These are phyloP conservation scores for Perccottus glenii DNA, from an alignment of 2,113 vertebrate species.

Conservation along the genomic window DNA sequence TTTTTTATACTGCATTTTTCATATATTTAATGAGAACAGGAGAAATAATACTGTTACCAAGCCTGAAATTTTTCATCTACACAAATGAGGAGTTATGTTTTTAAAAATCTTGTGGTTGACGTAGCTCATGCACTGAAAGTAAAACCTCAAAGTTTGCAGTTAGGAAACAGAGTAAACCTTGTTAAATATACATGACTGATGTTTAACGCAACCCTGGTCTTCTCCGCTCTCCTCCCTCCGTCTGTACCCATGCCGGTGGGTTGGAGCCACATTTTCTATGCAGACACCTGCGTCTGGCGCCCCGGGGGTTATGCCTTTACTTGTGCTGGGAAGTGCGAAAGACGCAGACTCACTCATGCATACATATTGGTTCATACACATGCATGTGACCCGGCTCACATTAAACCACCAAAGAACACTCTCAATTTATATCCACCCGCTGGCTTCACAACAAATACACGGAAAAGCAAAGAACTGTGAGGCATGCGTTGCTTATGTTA, in stretches of 20 bases:
- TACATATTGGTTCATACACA: conserved; percentile 66
- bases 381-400: conserved; percentile 31
- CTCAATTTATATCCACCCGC: conserved; percentile 48
- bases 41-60: too few species aligned
- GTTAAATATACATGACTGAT: conserved; percentile 29
- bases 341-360: conserved; percentile 69
- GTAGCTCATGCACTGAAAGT: too few species aligned
- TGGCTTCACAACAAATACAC: background rate
- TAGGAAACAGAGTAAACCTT: conserved; percentile 18
- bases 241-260: conserved; percentile 25
- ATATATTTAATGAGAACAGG: too few species aligned
- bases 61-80: too few species aligned
- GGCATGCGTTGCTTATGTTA: too few species aligned
- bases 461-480: too few species aligned
- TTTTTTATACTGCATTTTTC: too few species aligned
- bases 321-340: conserved; percentile 60
- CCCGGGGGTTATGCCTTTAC: conserved; percentile 54
- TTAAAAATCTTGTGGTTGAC: too few species aligned
- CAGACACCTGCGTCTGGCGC: conserved; percentile 67
- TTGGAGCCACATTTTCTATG: conserved; percentile 58
- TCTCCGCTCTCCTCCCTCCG: background rate
- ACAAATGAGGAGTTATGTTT: too few species aligned
- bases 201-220: conserved; percentile 1
- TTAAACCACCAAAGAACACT: conserved; percentile 20
- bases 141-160: background rate